Percentiles rank a stretch among this genome's conserved stretches.
These are phyloP conservation scores for Leptopilina syphax DNA, from an alignment of 2,888 invertebrate genomes.

Conservation along the genomic window DNA sequence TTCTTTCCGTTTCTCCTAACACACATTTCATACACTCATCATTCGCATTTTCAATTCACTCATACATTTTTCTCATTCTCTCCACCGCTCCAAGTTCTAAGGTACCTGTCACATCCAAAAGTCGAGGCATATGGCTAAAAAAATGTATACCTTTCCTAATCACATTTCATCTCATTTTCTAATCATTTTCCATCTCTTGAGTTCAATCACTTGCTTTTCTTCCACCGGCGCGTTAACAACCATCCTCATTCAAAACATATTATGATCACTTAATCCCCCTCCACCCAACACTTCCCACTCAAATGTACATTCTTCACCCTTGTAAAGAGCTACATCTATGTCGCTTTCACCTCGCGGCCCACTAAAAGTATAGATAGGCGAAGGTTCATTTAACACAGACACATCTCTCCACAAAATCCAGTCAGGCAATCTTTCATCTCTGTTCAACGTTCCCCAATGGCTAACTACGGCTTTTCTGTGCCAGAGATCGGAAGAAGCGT, in stretches of 20 bases:
- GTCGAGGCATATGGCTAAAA: too few relatives aligned
- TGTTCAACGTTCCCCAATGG: background rate
- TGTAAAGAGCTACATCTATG: too few relatives aligned
- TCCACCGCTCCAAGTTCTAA: too few relatives aligned
- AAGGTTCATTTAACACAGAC: too few relatives aligned
- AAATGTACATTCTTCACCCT: background rate
- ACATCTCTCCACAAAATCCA: too few relatives aligned
- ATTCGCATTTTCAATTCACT: background rate
- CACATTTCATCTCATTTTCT: background rate
- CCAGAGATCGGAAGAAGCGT: background rate
- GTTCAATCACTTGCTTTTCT: background rate
- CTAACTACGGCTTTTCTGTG: background rate
- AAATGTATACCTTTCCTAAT: background rate
- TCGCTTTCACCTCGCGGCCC: too few relatives aligned
- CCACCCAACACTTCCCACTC: background rate
- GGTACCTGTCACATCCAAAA: too few relatives aligned
- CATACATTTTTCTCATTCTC: background rate
- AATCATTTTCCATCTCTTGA: background rate
- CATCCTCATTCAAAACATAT: background rate
- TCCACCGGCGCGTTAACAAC: background rate
- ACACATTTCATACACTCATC: constrained; percentile 3
- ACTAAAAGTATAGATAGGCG: too few relatives aligned
- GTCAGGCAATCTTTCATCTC: background rate
- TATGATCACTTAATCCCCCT: background rate
- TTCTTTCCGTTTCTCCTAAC: background rate